Percentiles rank a stretch among this genome's conserved stretches.
Conservation (phyloP, 2,797 vertebrate species). For the Ptychadena robeensis region DNA sequence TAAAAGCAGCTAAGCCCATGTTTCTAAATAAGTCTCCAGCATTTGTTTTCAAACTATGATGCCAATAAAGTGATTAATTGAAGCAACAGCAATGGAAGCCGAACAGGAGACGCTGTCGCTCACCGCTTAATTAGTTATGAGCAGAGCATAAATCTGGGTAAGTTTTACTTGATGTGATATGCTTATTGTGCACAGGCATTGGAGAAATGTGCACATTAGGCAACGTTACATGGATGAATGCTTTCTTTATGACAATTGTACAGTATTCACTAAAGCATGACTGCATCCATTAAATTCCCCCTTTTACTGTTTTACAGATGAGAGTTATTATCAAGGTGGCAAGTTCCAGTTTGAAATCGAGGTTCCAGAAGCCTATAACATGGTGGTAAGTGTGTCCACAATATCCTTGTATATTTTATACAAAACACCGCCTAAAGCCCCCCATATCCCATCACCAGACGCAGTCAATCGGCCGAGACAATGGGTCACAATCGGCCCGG, state of each 20-base stretch:
- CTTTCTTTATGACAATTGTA: neutral
- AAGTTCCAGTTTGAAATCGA: conserved; percentile 89
- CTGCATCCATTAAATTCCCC: neutral
- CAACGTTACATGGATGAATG: conserved; percentile 45
- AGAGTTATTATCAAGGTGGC: conserved; percentile 98
- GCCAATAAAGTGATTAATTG: conserved; percentile 1
- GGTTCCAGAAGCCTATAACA: conserved; percentile 98
- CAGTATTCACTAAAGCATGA: neutral
- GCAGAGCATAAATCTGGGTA: neutral
- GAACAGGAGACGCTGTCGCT: neutral
- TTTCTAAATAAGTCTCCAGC: neutral
- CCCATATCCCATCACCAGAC: too few relatives aligned
- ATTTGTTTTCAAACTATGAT: neutral
- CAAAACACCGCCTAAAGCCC: too few relatives aligned
- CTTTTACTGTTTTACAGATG: conserved; percentile 79
- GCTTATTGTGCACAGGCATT: conserved; percentile 12
- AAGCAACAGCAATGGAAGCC: neutral
- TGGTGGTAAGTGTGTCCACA: conserved; percentile 93
- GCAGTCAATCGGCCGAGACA: too few relatives aligned
- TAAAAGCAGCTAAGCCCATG: neutral
- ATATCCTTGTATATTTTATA: neutral
- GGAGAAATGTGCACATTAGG: conserved; percentile 47
- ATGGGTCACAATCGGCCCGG: too few relatives aligned
- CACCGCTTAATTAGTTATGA: conserved; percentile 18
- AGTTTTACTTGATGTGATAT: conserved; percentile 21